Base-by-base conservation (phyloP, 1,140 invertebrate species). In the Hyphantria cunea region DNA sequence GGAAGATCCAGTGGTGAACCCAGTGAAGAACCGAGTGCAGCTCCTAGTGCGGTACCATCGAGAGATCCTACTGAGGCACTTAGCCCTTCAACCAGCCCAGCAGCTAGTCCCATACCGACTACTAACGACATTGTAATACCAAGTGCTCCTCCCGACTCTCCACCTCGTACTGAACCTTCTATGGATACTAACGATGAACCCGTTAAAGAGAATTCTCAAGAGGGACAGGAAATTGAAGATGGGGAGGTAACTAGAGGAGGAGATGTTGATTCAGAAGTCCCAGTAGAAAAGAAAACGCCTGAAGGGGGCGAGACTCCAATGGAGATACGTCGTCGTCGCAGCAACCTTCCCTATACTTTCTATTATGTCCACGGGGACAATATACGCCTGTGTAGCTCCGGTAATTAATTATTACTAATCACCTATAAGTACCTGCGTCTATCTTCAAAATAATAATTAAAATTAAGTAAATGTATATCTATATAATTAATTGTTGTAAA, bases 361-460 rank as follows among this genome's bases (percentile, higher is more conserved):
- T 82, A 86, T 56, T 78, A 77, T 37, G 31, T 87, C 0, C 76
- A 80, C 47, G 86, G 86, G 0, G 64, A 56, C 5, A 89, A 89
- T 25, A 79, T 89, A 10, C 72, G 72, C 25, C 68, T 89, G 0
- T 84, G 80, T 33, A 83, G 83, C 37, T 87, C 84, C 42, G 84
- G 86, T 87, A 48, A 64, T 49, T 58, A 17, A 45, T n/a, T 47
- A 10, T 7, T 12, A 10, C 6, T 42, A 9, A 42, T 42, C 12
- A n/a, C n/a, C n/a, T n/a, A n/a, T n/a, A n/a, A n/a, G n/a, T n/a
- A n/a, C n/a, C n/a, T n/a, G n/a, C n/a, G n/a, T n/a, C n/a, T n/a
- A n/a, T n/a, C n/a, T n/a, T n/a, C n/a, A n/a, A n/a, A n/a, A n/a
- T n/a, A n/a, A n/a, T n/a, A n/a, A n/a, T n/a, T n/a, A n/a, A n/a